Evolutionary conservation across 2,888 invertebrate genomes (phyloP).

Genomic region (Caenorhabditis parvicauda): DNA sequence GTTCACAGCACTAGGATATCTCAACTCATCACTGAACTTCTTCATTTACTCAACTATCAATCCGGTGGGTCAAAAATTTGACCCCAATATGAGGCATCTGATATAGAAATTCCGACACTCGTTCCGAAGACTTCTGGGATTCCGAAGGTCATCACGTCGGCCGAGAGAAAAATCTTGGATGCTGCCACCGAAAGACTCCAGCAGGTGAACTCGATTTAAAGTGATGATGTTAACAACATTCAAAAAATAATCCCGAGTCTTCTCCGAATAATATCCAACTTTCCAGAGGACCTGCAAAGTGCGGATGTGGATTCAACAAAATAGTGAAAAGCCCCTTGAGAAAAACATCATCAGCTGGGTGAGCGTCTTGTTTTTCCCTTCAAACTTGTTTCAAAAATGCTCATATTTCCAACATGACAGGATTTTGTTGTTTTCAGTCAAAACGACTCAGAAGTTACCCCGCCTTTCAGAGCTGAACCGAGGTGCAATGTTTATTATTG

Average conservation of each 20-base stretch:
- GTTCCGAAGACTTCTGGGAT: conserved; percentile 56
- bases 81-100: conserved; percentile 1
- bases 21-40: conserved; percentile 66
- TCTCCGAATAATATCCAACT: background rate
- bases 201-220: conserved; percentile 20
- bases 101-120: conserved; percentile 60
- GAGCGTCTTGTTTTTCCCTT: conserved; percentile 9
- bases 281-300: conserved; percentile 38
- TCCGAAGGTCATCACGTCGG: conserved; percentile 42
- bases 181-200: conserved; percentile 43
- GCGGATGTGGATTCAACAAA: conserved; percentile 52
- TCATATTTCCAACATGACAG: too few relatives aligned
- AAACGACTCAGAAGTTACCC: too few relatives aligned
- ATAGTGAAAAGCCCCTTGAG: conserved; percentile 41
- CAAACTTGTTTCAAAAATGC: too few relatives aligned
- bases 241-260: background rate
- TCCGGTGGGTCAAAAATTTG: conserved; percentile 28
- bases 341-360: conserved; percentile 38
- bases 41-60: conserved; percentile 67
- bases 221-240: too few relatives aligned
- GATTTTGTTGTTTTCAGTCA: too few relatives aligned
- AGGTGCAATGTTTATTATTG: too few relatives aligned
- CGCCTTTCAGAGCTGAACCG: too few relatives aligned
- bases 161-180: conserved; percentile 57
- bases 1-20: conserved; percentile 64